Evolutionary conservation across 2,888 invertebrate species (phyloP).

Genomic region (Mongoloraphidia duomilia): DNA sequence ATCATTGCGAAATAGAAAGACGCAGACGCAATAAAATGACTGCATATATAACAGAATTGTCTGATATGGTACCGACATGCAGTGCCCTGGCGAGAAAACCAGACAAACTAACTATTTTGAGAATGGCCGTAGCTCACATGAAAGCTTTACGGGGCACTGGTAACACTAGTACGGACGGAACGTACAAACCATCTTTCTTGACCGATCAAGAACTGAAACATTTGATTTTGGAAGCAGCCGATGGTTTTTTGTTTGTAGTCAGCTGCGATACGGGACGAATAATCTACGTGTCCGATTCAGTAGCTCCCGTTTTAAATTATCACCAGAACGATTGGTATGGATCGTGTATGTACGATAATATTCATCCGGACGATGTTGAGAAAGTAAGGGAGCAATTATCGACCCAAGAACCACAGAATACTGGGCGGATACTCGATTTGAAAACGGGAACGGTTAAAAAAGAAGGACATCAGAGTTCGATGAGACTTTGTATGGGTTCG

Average conservation of each 20-base stretch:
- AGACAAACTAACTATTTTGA: constrained; percentile 94
- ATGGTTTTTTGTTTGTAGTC: constrained; percentile 93
- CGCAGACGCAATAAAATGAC: constrained; percentile 99
- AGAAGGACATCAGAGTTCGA: constrained; percentile 97
- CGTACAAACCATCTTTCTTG: constrained; percentile 96
- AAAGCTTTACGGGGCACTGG: constrained; percentile 93
- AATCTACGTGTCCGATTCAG: constrained; percentile 97
- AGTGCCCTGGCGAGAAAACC: constrained; percentile 95
- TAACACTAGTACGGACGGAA: constrained; percentile 90
- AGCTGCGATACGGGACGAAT: constrained; percentile 95
- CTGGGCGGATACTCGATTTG: constrained; percentile 88
- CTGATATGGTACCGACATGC: constrained; percentile 99
- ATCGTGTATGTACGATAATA: constrained; percentile 85
- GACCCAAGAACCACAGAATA: constrained; percentile 91
- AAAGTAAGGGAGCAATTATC: constrained; percentile 94
- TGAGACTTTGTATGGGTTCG: constrained; percentile 97
- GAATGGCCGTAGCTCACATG: constrained; percentile 99
- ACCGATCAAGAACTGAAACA: constrained; percentile 99
- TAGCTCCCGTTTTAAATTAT: constrained; percentile 93
- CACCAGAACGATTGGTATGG: constrained; percentile 97
- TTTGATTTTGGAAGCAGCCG: constrained; percentile 95
- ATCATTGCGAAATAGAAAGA: constrained; percentile 98
- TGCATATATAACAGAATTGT: constrained; percentile 97
- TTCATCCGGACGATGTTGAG: constrained; percentile 96
- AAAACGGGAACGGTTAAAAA: constrained; percentile 99